Base-by-base conservation (phyloP, 2,888 invertebrate species). In the Listrodromus nycthemerus region DNA sequence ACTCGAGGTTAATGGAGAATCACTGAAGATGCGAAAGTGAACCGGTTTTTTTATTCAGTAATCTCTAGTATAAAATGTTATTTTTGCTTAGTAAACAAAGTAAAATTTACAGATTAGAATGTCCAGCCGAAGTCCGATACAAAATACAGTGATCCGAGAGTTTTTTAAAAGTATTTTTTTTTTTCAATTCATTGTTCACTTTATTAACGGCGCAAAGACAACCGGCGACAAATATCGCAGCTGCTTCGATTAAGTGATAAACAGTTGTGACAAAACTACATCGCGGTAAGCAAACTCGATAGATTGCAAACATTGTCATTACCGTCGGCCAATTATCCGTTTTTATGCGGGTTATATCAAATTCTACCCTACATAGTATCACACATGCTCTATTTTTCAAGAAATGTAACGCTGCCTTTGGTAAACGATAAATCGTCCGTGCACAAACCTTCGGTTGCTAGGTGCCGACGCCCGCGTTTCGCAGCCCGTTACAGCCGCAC, bases 331-430 rank as follows among this genome's bases (percentile, higher is more conserved):
- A 21, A 55, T 55, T 24, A 55, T 13, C 24, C 4, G 55, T 55
- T 55, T 55, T 55, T 55, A 21, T 55, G 55, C 55, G 55, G 55
- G 55, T 55, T 13, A 24, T 24, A 55, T 13, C 55, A 21, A 21
- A 55, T 24, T 55, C 21, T 24, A 55, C 24, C 24, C 55, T 10
- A 55, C 13, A 24, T 16, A 45, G 21, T 16, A 45, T 45, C 55
- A 21, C 55, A 10, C 55, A 3, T 55, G 55, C 21, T 55, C 55
- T 10, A 55, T 24, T 55, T 55, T 21, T 1, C 19, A 50, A 50
- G 19, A 50, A 50, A 19, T 8, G 16, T 50, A 50, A 19, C 7
- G 7, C 7, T 5, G 1, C 21, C 13, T 55, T 24, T 55, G 13
- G 21, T 1, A 16, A 21, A 21, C 13, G 10, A 55, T 55, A 55